These are phyloP conservation scores for Abramis brama DNA, from an alignment of 2,113 vertebrate species.

Conservation along the genomic window DNA sequence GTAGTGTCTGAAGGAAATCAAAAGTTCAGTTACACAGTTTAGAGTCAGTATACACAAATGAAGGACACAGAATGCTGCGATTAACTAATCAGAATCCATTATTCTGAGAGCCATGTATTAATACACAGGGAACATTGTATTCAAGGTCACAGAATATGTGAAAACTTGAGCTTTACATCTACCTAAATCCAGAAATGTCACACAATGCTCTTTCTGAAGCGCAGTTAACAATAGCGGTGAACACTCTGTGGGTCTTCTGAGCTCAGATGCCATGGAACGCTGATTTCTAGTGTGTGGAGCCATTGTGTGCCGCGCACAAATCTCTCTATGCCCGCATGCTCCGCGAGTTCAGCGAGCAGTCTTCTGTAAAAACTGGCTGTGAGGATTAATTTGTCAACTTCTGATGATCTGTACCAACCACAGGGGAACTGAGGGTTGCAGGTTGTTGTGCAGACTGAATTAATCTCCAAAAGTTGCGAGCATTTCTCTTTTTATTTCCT, in stretches of 20 bases:
- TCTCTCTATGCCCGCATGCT: constrained; percentile 46
- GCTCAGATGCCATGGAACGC: background rate
- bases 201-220: background rate
- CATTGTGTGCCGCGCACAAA: constrained; percentile 18
- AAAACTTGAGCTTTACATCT: background rate
- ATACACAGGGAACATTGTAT: background rate
- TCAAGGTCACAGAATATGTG: background rate
- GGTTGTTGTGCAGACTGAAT: constrained; percentile 38
- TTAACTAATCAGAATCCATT: background rate
- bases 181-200: background rate
- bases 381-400: constrained; percentile 61
- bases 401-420: constrained; percentile 45
- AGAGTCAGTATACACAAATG: background rate
- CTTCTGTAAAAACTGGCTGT: constrained; percentile 39
- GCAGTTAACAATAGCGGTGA: background rate
- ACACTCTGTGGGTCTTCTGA: background rate
- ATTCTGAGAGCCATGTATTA: background rate
- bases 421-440: constrained; percentile 13
- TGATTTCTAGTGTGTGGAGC: background rate
- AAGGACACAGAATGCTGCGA: background rate
- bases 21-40: background rate
- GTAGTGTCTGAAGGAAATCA: background rate
- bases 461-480: constrained; percentile 44
- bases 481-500: constrained; percentile 16
- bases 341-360: constrained; percentile 50